Conservation (phyloP, 2,888 invertebrate species). For the Meiosimyza decipiens region DNA sequence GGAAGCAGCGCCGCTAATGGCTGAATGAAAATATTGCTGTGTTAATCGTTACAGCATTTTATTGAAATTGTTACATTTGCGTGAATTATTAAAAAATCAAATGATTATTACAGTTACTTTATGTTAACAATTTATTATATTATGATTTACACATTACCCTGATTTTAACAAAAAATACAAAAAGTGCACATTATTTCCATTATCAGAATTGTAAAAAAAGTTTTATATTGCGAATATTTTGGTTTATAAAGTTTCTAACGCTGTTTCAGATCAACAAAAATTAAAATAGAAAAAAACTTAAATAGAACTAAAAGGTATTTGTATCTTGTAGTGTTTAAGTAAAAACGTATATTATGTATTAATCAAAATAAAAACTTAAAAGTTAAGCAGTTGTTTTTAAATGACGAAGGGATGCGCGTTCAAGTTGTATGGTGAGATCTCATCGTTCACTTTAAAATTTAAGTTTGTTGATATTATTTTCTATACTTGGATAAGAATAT, state of each 20-base stretch:
- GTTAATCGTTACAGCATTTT: constrained; percentile 3
- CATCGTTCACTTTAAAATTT: background rate
- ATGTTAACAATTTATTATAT: constrained; percentile 17
- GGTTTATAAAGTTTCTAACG: constrained; percentile 21
- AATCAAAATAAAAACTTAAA: constrained; percentile 41
- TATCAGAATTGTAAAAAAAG: constrained; percentile 23
- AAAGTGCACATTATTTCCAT: constrained; percentile 9
- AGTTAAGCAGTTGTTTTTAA: background rate
- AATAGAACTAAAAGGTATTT: constrained; percentile 22
- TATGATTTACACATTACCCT: constrained; percentile 13
- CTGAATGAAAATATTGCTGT: constrained; percentile 50
- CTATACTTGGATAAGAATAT: background rate
- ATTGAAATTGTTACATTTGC: constrained; percentile 35
- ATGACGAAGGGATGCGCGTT: no score
- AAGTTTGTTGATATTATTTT: background rate
- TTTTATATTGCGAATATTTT: constrained; percentile 14
- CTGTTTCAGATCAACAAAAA: constrained; percentile 22
- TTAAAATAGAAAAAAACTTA: constrained; percentile 9
- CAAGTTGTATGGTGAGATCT: background rate
- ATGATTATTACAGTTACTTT: background rate
- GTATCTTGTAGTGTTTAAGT: constrained; percentile 40
- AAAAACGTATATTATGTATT: constrained; percentile 42
- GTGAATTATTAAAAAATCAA: constrained; percentile 26
- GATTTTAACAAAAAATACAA: constrained; percentile 17
- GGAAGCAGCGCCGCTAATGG: constrained; percentile 45